These are phyloP conservation scores for Pachycephus smyrnensis DNA, from an alignment of 2,888 invertebrate genomes.

Conservation along the genomic window DNA sequence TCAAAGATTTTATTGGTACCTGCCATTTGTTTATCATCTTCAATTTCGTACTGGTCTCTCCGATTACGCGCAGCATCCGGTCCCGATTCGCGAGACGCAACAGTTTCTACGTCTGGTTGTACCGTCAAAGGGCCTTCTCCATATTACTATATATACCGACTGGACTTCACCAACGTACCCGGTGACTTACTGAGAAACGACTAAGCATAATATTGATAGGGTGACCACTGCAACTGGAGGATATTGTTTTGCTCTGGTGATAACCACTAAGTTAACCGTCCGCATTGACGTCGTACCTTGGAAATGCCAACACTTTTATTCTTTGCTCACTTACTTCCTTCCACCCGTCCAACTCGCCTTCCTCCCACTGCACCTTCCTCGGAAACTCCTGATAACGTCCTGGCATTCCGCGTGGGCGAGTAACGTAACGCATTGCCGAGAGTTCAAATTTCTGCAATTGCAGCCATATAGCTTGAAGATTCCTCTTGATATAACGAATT, in stretches of 20 bases:
- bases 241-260: constrained; percentile 45
- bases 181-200: constrained; percentile 50
- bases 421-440: constrained; percentile 43
- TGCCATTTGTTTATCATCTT: not conserved
- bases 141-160: not conserved
- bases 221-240: constrained; percentile 20
- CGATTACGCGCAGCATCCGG: constrained; percentile 21
- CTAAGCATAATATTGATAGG: constrained; percentile 57
- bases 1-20: not conserved
- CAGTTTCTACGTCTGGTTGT: constrained; percentile 30
- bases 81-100: constrained; percentile 40
- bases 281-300: not conserved
- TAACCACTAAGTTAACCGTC: constrained; percentile 18
- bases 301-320: constrained; percentile 30
- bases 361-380: constrained; percentile 14
- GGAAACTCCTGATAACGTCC: constrained; percentile 42
- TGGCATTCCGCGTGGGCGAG: constrained; percentile 51
- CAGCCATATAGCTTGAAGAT: constrained; percentile 20
- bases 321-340: constrained; percentile 18
- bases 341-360: constrained; percentile 12
- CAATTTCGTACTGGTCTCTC: not conserved
- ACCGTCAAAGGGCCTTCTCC: not conserved
- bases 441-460: constrained; percentile 56
- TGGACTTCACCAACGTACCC: not conserved
- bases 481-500: not conserved